Evolutionary conservation across 1,140 invertebrate species (phyloP).

Genomic region (Lanistes nyassanus): DNA sequence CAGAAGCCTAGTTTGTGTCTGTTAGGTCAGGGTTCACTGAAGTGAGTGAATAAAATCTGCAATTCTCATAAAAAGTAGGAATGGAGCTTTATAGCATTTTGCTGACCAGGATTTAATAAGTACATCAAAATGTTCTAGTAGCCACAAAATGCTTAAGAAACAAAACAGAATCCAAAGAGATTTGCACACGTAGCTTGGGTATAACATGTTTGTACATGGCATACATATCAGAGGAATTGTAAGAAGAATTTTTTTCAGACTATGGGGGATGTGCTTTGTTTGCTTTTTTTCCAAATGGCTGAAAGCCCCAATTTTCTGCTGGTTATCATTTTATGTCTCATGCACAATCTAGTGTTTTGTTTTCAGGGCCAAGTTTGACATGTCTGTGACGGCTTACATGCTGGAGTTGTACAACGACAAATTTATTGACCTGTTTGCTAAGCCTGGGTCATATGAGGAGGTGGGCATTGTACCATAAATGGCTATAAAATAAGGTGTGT

Average conservation of each 20-base stretch:
- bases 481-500: not conserved
- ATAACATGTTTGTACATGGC: not conserved
- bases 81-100: not conserved
- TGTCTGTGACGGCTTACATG: constrained; percentile 58
- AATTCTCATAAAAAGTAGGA: not conserved
- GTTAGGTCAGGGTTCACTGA: too few species aligned
- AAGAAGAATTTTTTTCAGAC: too few species aligned
- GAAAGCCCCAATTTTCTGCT: not conserved
- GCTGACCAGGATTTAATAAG: not conserved
- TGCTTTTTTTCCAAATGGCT: too few species aligned
- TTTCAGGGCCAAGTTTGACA: constrained; percentile 54
- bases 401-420: constrained; percentile 65
- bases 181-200: not conserved
- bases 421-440: constrained; percentile 61
- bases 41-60: too few species aligned
- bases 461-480: constrained; percentile 36
- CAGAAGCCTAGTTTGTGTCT: too few species aligned
- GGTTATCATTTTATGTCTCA: not conserved
- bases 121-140: not conserved
- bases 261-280: too few species aligned
- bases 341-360: not conserved
- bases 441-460: constrained; percentile 48
- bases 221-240: too few species aligned
- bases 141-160: not conserved
- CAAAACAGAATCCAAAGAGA: not conserved